Conservation (phyloP, 2,113 vertebrate species). For the Athene noctua region DNA sequence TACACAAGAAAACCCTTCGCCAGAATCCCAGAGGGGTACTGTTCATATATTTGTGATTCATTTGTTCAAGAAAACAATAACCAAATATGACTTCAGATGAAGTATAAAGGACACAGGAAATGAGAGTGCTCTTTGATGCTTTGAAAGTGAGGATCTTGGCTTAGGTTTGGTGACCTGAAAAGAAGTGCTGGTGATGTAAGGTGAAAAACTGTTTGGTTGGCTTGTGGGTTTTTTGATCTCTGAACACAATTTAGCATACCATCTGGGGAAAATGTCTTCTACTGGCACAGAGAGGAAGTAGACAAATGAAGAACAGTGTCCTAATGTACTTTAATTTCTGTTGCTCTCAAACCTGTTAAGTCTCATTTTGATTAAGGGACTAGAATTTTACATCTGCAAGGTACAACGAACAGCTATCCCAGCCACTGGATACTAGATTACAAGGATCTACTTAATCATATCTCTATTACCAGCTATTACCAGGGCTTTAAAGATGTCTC, state of each 20-base stretch:
- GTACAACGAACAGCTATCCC: not conserved
- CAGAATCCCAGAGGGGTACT: not conserved
- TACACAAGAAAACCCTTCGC: not conserved
- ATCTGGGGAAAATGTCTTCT: slow-evolving; percentile 18
- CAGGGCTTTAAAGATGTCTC: not conserved
- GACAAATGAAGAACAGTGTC: not conserved
- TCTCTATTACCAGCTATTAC: not conserved
- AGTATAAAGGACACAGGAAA: slow-evolving; percentile 17
- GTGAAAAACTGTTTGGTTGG: slow-evolving; percentile 40
- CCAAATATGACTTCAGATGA: slow-evolving; percentile 10
- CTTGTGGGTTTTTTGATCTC: slow-evolving; percentile 34
- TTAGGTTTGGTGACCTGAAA: slow-evolving; percentile 54
- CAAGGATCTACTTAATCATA: not conserved
- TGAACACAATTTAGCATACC: slow-evolving; percentile 3
- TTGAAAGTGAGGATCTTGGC: slow-evolving; percentile 57
- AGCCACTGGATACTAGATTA: not conserved
- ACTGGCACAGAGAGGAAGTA: not conserved
- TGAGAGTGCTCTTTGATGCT: not conserved
- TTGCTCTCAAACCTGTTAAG: not conserved
- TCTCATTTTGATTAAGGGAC: not conserved
- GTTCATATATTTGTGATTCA: not conserved
- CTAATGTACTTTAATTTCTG: not conserved
- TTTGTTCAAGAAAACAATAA: slow-evolving; percentile 18
- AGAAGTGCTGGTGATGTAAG: slow-evolving; percentile 36
- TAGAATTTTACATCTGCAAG: not conserved